Conservation (phyloP, 2,888 invertebrate genomes). For the Drosophila robusta region DNA sequence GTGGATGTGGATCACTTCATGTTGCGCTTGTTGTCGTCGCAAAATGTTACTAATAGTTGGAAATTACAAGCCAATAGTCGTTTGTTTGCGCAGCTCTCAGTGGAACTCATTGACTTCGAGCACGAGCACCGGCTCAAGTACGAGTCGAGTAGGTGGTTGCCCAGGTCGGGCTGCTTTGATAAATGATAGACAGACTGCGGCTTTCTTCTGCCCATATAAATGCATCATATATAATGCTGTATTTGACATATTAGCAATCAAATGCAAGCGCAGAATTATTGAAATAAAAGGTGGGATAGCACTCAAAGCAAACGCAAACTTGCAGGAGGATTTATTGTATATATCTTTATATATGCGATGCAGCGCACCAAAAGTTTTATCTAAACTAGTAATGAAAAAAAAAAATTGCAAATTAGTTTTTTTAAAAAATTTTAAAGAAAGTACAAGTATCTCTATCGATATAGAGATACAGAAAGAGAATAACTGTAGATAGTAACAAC, state of each 20-base stretch:
- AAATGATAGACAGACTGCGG: slow-evolving; percentile 54
- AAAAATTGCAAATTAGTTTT: too few species aligned
- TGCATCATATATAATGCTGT: slow-evolving; percentile 63
- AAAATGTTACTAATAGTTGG: slow-evolving; percentile 77
- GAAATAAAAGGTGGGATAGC: slow-evolving; percentile 1
- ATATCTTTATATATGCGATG: too few species aligned
- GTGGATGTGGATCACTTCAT: slow-evolving; percentile 62
- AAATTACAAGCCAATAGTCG: slow-evolving; percentile 77
- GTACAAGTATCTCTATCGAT: too few species aligned
- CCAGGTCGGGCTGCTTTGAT: slow-evolving; percentile 42
- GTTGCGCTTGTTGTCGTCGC: slow-evolving; percentile 74
- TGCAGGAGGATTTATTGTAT: too few species aligned
- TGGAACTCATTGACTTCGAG: slow-evolving; percentile 23
- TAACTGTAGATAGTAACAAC: too few species aligned
- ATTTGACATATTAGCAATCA: slow-evolving; percentile 65
- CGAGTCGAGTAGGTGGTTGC: slow-evolving; percentile 47
- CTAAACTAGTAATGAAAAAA: too few species aligned
- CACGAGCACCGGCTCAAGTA: slow-evolving; percentile 10
- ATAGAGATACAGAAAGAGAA: too few species aligned
- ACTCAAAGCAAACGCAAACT: background rate
- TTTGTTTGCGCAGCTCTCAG: slow-evolving; percentile 42
- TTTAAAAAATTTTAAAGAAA: too few species aligned
- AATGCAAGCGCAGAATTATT: slow-evolving; percentile 26
- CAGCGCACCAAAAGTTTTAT: too few species aligned
- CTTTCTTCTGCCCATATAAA: slow-evolving; percentile 43